These are phyloP conservation scores for Rhynchotus rufescens DNA, from an alignment of 2,797 vertebrate species.

Conservation along the genomic window DNA sequence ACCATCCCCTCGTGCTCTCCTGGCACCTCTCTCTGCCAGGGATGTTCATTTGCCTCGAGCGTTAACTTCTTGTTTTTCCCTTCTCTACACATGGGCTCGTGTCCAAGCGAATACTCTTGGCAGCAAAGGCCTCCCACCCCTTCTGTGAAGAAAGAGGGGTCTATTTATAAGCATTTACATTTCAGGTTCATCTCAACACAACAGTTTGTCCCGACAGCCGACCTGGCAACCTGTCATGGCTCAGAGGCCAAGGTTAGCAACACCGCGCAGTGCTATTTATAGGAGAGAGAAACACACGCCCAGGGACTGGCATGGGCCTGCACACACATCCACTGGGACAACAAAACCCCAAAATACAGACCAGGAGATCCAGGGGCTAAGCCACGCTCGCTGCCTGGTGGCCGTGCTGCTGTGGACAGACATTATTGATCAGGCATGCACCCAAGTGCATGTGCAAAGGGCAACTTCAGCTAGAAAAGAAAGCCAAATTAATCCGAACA, in stretches of 20 bases:
- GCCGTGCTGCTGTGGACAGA: background rate
- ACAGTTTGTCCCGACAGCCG: background rate
- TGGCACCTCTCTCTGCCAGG: background rate
- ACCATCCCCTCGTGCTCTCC: background rate
- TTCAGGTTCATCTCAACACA: background rate
- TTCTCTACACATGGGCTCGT: background rate
- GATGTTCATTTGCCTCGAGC: background rate
- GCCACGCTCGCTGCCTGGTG: background rate
- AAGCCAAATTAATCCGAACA: background rate
- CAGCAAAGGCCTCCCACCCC: background rate
- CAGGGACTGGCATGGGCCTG: background rate
- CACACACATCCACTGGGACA: background rate
- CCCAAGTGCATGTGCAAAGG: background rate
- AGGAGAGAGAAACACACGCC: background rate
- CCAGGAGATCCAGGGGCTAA: background rate
- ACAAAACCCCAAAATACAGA: conserved; percentile 13
- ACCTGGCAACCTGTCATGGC: background rate
- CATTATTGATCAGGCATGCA: accelerated
- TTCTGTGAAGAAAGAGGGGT: background rate
- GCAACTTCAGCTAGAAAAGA: background rate
- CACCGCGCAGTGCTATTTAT: accelerated
- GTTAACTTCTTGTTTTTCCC: background rate
- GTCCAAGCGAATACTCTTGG: background rate
- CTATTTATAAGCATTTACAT: background rate
- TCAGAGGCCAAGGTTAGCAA: background rate